phyloP scores from a whole-genome alignment of 2,113 vertebrate genomes.

The Platysteira castanea region DNA sequence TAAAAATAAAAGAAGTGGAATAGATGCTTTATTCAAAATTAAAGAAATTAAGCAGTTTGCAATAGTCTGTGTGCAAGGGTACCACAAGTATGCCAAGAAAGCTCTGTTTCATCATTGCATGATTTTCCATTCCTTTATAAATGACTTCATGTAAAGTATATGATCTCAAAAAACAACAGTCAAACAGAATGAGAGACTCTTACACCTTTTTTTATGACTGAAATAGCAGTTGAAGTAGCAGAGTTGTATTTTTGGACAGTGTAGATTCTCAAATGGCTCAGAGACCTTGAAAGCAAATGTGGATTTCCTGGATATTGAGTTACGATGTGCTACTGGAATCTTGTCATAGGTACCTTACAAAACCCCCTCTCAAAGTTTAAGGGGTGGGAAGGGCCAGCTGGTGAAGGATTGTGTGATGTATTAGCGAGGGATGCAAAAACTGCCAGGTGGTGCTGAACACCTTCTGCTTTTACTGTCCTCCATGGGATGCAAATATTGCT shows the following conservation, averaged over 20 bases:
- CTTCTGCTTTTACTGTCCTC: background rate
- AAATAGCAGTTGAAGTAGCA: background rate
- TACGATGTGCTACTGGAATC: background rate
- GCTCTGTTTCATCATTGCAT: background rate
- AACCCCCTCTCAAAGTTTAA: background rate
- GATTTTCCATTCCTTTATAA: background rate
- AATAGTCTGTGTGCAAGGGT: background rate
- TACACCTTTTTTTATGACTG: background rate
- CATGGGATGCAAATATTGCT: background rate
- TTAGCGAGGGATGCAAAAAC: background rate
- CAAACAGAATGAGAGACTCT: background rate
- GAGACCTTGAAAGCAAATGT: background rate
- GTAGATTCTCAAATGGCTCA: background rate
- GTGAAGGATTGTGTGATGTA: background rate
- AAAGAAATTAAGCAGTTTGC: background rate
- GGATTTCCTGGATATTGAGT: background rate
- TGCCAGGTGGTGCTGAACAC: background rate
- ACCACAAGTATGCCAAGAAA: background rate
- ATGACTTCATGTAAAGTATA: background rate
- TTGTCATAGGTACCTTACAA: background rate
- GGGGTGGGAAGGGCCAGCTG: background rate
- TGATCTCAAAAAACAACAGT: background rate
- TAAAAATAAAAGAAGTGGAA: background rate
- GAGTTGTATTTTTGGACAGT: background rate
- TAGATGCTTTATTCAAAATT: background rate